A percentile compares a stretch with the other conserved stretches of the same genome.
These are phyloP conservation scores for Lucilia cuprina DNA, from an alignment of 1,140 invertebrate species.

Conservation along the genomic window DNA sequence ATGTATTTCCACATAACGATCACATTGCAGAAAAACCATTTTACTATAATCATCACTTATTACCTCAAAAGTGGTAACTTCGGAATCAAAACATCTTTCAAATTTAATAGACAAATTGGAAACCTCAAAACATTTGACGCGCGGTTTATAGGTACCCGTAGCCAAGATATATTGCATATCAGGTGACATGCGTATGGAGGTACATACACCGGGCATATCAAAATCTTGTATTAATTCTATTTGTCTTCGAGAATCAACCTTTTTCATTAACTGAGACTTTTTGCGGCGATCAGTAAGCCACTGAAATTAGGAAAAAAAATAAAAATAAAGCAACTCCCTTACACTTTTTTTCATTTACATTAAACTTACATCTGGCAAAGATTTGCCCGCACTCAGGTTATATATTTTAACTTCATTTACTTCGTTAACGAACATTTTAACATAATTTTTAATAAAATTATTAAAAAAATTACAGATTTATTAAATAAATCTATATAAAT, in stretches of 20 bases:
- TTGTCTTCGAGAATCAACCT: conserved; percentile 86
- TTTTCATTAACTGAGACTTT: conserved; percentile 84
- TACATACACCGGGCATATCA: conserved; percentile 96
- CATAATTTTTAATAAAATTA: neutral
- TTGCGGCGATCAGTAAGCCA: conserved; percentile 93
- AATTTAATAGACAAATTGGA: conserved; percentile 97
- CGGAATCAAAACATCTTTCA: conserved; percentile 96
- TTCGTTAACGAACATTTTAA: conserved; percentile 78
- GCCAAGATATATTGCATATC: conserved; percentile 94
- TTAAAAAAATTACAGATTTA: neutral
- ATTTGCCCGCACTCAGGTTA: conserved; percentile 95
- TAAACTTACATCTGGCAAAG: conserved; percentile 88
- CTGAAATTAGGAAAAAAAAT: conserved; percentile 70
- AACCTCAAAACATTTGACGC: conserved; percentile 95
- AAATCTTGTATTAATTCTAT: conserved; percentile 99
- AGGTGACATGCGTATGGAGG: conserved; percentile 81
- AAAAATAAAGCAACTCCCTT: conserved; percentile 36
- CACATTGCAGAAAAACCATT: conserved; percentile 83
- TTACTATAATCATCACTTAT: conserved; percentile 91
- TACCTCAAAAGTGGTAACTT: conserved; percentile 87
- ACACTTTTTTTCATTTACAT: neutral
- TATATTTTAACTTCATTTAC: conserved; percentile 98
- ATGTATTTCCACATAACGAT: conserved; percentile 95
- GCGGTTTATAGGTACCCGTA: conserved; percentile 96
- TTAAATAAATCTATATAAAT: neutral